Percentiles rank a stretch among this genome's conserved stretches.
Conservation (phyloP, 2,113 vertebrate species). For the Pelobates fuscus region DNA sequence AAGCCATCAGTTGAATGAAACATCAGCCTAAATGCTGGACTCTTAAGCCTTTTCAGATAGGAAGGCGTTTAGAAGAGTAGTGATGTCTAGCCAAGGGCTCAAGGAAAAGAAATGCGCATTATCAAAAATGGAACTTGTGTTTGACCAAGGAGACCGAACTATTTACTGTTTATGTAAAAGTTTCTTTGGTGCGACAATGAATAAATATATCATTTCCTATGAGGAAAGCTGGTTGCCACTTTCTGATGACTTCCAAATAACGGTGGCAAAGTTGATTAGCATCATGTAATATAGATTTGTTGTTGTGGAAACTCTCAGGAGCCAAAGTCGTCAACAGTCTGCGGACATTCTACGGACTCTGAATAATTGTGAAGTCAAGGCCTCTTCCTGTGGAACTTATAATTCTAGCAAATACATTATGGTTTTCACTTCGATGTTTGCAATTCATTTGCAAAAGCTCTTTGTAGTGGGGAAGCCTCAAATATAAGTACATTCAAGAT, state of each 20-base stretch:
- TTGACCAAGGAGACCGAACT: conserved; percentile 62
- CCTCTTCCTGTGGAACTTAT: too few relatives aligned
- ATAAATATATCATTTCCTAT: conserved; percentile 51
- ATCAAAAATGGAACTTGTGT: conserved; percentile 54
- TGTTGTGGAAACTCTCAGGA: neutral
- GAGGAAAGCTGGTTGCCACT: conserved; percentile 37
- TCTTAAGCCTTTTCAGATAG: conserved; percentile 63
- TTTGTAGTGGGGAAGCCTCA: neutral
- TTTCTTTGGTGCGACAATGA: conserved; percentile 50
- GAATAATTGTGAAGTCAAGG: too few relatives aligned
- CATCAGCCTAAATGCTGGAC: conserved; percentile 44
- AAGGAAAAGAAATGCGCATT: neutral
- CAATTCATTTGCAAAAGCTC: too few relatives aligned
- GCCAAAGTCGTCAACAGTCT: neutral
- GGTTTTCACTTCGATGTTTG: too few relatives aligned
- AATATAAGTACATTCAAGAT: too few relatives aligned
- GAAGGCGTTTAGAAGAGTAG: conserved; percentile 61
- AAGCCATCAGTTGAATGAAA: conserved; percentile 58
- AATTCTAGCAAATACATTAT: too few relatives aligned
- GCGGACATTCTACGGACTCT: neutral
- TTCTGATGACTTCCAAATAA: conserved; percentile 12
- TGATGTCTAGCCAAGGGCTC: conserved; percentile 34
- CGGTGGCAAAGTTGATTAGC: conserved; percentile 13
- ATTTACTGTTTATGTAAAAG: conserved; percentile 56
- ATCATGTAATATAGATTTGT: neutral